Conservation (phyloP, 1,140 invertebrate genomes). For the Drosophila pandora region DNA sequence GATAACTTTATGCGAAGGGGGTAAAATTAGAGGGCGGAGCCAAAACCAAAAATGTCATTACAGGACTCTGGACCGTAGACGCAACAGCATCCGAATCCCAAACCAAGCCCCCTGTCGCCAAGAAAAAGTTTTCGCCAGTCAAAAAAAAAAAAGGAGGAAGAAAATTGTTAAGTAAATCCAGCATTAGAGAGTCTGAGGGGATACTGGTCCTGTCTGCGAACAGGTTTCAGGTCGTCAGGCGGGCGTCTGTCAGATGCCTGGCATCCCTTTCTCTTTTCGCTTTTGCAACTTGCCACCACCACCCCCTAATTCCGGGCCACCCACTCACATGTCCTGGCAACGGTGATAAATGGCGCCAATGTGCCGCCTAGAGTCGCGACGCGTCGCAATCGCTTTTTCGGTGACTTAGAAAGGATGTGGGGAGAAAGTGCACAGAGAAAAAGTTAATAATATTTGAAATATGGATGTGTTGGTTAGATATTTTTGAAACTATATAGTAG, state of each 20-base stretch:
- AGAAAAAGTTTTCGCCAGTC: constrained; percentile 68
- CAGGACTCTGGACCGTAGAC: constrained; percentile 52
- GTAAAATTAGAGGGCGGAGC: constrained; percentile 55
- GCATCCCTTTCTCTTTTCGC: constrained; percentile 10
- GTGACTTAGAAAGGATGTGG: constrained; percentile 11
- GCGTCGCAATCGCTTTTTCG: constrained; percentile 64
- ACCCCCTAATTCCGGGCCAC: constrained; percentile 15
- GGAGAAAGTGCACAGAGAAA: constrained; percentile 12
- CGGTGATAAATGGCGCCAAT: constrained; percentile 84
- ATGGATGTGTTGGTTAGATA: no score
- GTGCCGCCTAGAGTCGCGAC: constrained; percentile 76
- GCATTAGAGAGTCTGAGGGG: constrained; percentile 57
- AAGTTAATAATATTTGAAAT: neutral
- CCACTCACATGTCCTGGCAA: constrained; percentile 65
- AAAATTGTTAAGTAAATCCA: constrained; percentile 44
- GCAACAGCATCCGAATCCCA: constrained; percentile 54
- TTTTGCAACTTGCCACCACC: constrained; percentile 6
- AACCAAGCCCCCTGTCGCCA: constrained; percentile 61
- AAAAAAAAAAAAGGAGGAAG: constrained; percentile 20
- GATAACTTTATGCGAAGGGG: constrained; percentile 80
- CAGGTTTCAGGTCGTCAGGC: constrained; percentile 69
- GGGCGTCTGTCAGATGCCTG: constrained; percentile 36
- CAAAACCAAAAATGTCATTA: constrained; percentile 75
- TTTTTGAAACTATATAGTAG: no score
- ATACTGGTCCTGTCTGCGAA: constrained; percentile 62